phyloP scores from a whole-genome alignment of 2,113 vertebrate species.

The Eulemur macaco region DNA sequence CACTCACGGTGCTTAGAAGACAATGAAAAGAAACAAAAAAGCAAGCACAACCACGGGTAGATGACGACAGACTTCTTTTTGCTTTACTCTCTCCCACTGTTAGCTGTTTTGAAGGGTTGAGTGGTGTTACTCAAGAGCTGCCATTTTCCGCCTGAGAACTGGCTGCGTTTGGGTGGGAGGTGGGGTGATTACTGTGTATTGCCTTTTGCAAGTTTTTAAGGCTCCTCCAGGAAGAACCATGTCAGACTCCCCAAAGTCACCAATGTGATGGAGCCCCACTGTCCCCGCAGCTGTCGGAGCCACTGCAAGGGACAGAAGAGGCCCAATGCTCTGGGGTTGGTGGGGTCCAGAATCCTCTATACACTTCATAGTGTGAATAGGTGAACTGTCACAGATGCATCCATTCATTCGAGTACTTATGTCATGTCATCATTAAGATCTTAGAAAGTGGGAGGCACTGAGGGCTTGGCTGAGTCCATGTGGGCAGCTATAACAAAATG shows the following conservation, averaged over 20 bases:
- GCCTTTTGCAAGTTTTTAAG: not conserved
- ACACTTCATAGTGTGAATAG: not conserved
- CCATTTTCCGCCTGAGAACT: not conserved
- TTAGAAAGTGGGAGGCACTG: not conserved
- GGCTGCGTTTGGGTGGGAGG: not conserved
- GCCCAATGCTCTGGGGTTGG: not conserved
- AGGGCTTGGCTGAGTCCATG: not conserved
- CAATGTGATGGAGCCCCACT: not conserved
- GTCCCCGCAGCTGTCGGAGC: not conserved
- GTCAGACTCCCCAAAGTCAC: not conserved
- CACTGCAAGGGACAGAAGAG: not conserved
- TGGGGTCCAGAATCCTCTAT: not conserved
- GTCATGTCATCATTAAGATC: not conserved
- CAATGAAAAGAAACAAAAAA: not conserved
- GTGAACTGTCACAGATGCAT: not conserved
- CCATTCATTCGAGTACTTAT: not conserved
- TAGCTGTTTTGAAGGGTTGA: not conserved
- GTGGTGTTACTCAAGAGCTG: not conserved
- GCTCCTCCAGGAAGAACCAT: not conserved
- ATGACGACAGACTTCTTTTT: not conserved
- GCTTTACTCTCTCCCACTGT: not conserved
- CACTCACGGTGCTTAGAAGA: not conserved
- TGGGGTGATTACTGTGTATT: not conserved
- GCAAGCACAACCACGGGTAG: not conserved
- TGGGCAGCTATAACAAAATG: not conserved